Evolutionary conservation across 2,888 invertebrate species (phyloP), one percentile per base, ranked within the genome.

Genomic region (Ophion obscuratus): DNA sequence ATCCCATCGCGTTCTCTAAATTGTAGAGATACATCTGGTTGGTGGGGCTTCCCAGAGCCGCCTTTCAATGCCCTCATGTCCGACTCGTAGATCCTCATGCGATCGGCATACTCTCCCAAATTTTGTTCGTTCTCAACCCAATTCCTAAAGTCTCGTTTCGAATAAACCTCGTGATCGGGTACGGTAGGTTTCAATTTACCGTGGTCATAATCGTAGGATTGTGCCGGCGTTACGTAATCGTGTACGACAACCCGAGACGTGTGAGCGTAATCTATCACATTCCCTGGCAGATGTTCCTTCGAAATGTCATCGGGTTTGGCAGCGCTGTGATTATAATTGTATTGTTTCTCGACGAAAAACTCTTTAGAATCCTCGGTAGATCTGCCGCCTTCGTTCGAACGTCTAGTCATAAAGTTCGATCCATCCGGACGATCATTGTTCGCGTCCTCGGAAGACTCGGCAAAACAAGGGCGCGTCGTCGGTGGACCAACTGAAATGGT

Each of bases 101-200:
- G 90, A 47, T 94, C 93, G 9, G 89, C 87, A 20, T 93, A 94
- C 7, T 93, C 93, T 4, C 89, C 89, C 57, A 93, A 82, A 86
- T 92, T 93, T 47, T 94, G 91, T 62, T 94, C 94, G 62, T 80
- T 93, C 78, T 94, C 94, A 68, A 92, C 90, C 94, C 94, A 94
- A 57, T 93, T 84, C 27, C 90, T 91, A 68, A 93, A 94, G 79
- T 94, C 93, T 83, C 84, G 89, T 31, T 89, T 90, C 10, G 90
- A 84, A n/a, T 87, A 83, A 2, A 89, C 70, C 47, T 91, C 90
- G 44, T 91, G 90, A 53, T 92, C 91, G 0, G 91, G 90, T n/a
- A 93, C 90, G 6, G 77, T 86, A 0, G 92, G 92, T 67, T 92
- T 93, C 62, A 92, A 71, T 47, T 90, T 91, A 4, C 94, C 94